These are phyloP conservation scores for Knipowitschia caucasica DNA, from an alignment of 2,797 vertebrate species.

Conservation along the genomic window DNA sequence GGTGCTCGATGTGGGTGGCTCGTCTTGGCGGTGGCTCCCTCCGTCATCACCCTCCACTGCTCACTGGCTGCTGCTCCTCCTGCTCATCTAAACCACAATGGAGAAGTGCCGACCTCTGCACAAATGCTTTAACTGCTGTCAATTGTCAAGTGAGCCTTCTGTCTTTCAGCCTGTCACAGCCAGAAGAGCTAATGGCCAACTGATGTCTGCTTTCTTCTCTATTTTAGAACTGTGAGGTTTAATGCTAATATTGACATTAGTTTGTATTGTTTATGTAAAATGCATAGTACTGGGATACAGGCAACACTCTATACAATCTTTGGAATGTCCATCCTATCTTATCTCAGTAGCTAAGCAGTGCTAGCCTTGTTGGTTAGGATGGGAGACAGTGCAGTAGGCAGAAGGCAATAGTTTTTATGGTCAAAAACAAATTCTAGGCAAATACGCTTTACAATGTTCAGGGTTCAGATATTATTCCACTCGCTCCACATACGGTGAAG, in stretches of 20 bases:
- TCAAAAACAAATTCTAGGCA: no score
- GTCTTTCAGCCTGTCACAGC: constrained; percentile 54
- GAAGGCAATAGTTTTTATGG: no score
- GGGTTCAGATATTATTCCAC: no score
- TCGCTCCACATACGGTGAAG: no score
- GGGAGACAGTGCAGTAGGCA: no score
- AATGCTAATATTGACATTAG: constrained; percentile 8
- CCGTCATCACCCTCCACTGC: constrained; percentile 48
- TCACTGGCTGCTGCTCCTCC: constrained; percentile 45
- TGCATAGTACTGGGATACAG: not conserved
- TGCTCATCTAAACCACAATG: constrained; percentile 54
- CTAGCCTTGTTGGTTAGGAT: no score
- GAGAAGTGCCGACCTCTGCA: constrained; percentile 49
- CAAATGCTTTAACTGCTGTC: constrained; percentile 56
- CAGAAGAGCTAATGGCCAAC: constrained; percentile 40
- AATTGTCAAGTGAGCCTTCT: constrained; percentile 49
- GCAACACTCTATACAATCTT: not conserved
- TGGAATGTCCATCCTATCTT: not conserved
- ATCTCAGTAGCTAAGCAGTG: not conserved
- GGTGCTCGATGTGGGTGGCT: constrained; percentile 40
- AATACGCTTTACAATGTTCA: no score
- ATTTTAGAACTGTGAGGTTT: constrained; percentile 13
- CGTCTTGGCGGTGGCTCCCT: constrained; percentile 27
- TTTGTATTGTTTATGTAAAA: not conserved
- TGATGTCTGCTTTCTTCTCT: constrained; percentile 16